phyloP scores from a whole-genome alignment of 2,797 vertebrate species.

The Malurus leucopterus region DNA sequence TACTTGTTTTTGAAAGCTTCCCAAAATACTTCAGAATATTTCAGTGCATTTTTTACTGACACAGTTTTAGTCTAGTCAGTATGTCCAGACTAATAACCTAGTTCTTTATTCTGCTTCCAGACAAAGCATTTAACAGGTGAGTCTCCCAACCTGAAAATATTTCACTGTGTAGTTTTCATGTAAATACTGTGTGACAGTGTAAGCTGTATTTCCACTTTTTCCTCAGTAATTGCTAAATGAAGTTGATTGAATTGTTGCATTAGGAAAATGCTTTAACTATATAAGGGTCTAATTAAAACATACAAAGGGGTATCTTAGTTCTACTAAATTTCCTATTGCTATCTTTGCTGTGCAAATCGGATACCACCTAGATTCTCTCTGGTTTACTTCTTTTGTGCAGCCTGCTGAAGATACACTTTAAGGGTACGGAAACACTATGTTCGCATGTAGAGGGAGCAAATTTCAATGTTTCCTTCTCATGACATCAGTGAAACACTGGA shows the following conservation, averaged over 20 bases:
- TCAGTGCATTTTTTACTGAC: background rate
- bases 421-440: background rate
- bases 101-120: background rate
- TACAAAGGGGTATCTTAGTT: background rate
- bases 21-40: background rate
- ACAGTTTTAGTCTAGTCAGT: background rate
- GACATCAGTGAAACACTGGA: background rate
- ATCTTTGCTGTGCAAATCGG: background rate
- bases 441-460: background rate
- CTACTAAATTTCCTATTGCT: background rate
- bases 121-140: background rate
- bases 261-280: background rate
- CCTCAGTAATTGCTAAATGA: background rate
- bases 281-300: background rate
- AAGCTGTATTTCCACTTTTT: background rate
- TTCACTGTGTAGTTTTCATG: background rate
- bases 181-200: background rate
- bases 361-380: background rate
- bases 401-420: background rate
- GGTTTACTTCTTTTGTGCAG: background rate
- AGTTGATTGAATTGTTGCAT: background rate
- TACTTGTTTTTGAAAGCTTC: background rate
- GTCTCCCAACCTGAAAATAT: background rate
- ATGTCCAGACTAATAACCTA: background rate
- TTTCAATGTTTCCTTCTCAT: background rate